Percentiles rank a stretch among this genome's conserved stretches.
These are phyloP conservation scores for Turritopsis rubra DNA, from an alignment of 30 jellyfish, hydroid and myxozoan genomes.

Conservation along the genomic window DNA sequence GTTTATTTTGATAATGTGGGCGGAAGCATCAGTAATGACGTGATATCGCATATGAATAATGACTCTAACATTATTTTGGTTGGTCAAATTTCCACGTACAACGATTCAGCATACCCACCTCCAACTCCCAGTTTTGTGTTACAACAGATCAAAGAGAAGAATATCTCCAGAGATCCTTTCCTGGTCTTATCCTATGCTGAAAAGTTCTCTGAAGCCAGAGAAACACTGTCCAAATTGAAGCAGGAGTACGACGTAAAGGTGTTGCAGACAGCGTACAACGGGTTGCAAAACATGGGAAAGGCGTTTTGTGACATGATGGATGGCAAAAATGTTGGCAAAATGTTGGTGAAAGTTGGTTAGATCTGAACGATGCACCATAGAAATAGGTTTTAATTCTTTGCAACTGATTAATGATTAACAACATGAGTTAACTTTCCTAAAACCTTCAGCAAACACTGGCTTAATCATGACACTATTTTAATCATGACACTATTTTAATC, in stretches of 20 bases:
- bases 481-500: too few relatives aligned
- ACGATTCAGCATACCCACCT: constrained; percentile 38
- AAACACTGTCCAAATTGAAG: not conserved
- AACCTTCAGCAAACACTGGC: too few relatives aligned
- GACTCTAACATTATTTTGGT: constrained; percentile 29
- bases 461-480: too few relatives aligned
- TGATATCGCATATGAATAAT: constrained; percentile 26
- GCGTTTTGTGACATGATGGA: constrained; percentile 57
- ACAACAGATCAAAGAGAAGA: constrained; percentile 7
- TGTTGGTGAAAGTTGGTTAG: constrained; percentile 15
- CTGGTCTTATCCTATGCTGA: constrained; percentile 30
- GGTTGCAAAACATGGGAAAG: constrained; percentile 44
- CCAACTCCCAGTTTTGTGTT: constrained; percentile 23
- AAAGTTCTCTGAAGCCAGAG: not conserved
- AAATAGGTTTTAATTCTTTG: too few relatives aligned
- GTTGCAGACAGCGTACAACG: constrained; percentile 34
- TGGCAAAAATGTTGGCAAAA: constrained; percentile 53
- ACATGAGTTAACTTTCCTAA: too few relatives aligned
- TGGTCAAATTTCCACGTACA: constrained; percentile 49
- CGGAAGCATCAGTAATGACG: constrained; percentile 44
- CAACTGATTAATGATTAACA: too few relatives aligned
- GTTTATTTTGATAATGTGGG: constrained; percentile 58
- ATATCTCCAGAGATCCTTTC: constrained; percentile 40
- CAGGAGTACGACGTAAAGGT: not conserved
- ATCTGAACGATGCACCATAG: not conserved